Percentiles rank a stretch among this genome's conserved stretches.
Conservation (phyloP, 2,888 invertebrate species). For the Acronicta leporina region DNA sequence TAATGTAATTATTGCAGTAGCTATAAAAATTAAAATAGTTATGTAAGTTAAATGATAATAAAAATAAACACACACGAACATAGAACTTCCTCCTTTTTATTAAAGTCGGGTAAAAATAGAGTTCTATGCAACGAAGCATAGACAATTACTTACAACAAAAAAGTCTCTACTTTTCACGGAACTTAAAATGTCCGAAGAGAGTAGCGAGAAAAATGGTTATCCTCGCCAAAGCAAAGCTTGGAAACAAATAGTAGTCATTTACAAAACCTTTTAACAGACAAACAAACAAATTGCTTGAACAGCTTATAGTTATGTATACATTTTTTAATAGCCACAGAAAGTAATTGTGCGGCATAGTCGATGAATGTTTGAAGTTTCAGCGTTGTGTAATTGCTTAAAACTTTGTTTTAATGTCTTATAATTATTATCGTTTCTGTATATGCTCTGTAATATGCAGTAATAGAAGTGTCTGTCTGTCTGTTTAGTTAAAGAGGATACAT, state of each 20-base stretch:
- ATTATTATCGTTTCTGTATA: constrained; percentile 5
- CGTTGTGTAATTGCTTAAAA: constrained; percentile 22
- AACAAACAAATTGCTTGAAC: constrained; percentile 38
- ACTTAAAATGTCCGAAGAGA: constrained; percentile 18
- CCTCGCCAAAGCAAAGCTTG: constrained; percentile 21
- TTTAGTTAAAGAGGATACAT: too few relatives aligned
- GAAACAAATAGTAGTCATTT: constrained; percentile 42
- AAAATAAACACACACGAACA: too few relatives aligned
- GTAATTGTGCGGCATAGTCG: constrained; percentile 30
- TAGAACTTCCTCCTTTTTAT: too few relatives aligned
- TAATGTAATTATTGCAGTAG: too few relatives aligned
- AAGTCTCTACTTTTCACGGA: constrained; percentile 10
- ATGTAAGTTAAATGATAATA: too few relatives aligned
- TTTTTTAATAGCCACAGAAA: constrained; percentile 24
- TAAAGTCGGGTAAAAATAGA: not conserved
- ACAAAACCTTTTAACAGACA: constrained; percentile 31
- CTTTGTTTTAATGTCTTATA: constrained; percentile 26
- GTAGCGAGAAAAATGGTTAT: constrained; percentile 19
- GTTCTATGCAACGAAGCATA: not conserved
- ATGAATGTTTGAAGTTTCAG: constrained; percentile 24
- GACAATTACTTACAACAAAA: constrained; percentile 24
- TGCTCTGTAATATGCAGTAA: not conserved
- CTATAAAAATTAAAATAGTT: too few relatives aligned
- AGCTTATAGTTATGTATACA: constrained; percentile 6
- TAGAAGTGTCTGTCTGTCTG: too few relatives aligned